phyloP scores from a whole-genome alignment of 2,888 invertebrate genomes.

The Argyresthia albistria region DNA sequence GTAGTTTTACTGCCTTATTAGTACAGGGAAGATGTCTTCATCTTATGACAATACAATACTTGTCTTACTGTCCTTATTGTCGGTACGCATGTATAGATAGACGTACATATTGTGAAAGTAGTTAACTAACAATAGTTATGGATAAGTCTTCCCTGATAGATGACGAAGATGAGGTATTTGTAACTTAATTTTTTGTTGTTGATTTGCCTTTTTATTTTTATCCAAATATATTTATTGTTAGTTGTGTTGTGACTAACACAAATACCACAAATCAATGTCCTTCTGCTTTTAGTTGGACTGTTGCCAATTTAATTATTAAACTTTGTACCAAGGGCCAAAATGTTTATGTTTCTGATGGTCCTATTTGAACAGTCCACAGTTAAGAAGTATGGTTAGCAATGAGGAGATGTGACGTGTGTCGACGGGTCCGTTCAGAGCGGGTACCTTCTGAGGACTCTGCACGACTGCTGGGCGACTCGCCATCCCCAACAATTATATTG shows the following conservation, averaged over 20 bases:
- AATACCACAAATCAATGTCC: no score
- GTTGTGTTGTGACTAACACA: no score
- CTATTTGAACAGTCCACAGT: conserved; percentile 40
- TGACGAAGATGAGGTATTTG: conserved; percentile 42
- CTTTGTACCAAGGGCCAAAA: no score
- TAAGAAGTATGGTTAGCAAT: conserved; percentile 65
- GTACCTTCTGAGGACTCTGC: no score
- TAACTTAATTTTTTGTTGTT: neutral
- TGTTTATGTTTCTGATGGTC: neutral
- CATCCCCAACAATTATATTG: conserved; percentile 40
- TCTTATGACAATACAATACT: neutral
- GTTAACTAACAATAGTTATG: conserved; percentile 18
- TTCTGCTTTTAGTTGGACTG: no score
- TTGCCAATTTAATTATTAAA: no score
- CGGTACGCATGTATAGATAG: no score
- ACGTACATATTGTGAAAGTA: neutral
- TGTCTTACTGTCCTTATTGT: no score
- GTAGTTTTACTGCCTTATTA: conserved; percentile 6
- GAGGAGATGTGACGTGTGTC: conserved; percentile 48
- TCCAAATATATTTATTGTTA: no score
- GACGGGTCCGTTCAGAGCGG: conserved; percentile 9
- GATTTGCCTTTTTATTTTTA: neutral
- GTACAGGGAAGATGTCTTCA: neutral
- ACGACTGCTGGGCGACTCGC: conserved; percentile 28
- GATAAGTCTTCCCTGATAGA: conserved; percentile 39